Percentiles rank a stretch among this genome's conserved stretches.
phyloP scores from a whole-genome alignment of 2,797 vertebrate genomes.

The Pteronotus mesoamericanus region DNA sequence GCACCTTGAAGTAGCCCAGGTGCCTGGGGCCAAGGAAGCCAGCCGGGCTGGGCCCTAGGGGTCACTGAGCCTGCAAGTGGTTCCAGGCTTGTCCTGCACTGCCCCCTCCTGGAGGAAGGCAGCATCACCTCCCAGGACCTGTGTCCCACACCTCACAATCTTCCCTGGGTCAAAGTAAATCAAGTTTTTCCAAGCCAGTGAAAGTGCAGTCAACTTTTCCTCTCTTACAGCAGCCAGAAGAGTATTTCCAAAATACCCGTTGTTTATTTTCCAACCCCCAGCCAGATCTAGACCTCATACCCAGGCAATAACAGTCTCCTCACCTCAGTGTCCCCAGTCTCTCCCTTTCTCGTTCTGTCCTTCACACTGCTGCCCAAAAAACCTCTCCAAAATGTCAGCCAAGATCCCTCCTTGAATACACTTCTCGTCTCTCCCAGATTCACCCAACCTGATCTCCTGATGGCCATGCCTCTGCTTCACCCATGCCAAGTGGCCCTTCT shows the following conservation, averaged over 20 bases:
- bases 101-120: constrained; percentile 58
- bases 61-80: background rate
- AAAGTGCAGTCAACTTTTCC: background rate
- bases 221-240: background rate
- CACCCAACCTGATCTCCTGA: background rate
- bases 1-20: background rate
- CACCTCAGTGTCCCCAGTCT: background rate
- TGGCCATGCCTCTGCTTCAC: background rate
- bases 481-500: background rate
- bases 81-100: constrained; percentile 49
- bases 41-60: background rate
- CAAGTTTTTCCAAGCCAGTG: background rate
- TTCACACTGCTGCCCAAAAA: background rate
- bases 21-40: background rate
- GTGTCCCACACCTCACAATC: background rate
- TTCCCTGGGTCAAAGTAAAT: background rate
- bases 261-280: background rate
- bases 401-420: background rate
- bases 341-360: background rate
- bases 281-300: background rate
- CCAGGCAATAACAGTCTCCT: background rate
- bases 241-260: background rate
- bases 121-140: background rate
- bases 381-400: background rate
- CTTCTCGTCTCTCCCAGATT: background rate